Evolutionary conservation across 1,140 invertebrate genomes (phyloP).

Genomic region (Cherax destructor): DNA sequence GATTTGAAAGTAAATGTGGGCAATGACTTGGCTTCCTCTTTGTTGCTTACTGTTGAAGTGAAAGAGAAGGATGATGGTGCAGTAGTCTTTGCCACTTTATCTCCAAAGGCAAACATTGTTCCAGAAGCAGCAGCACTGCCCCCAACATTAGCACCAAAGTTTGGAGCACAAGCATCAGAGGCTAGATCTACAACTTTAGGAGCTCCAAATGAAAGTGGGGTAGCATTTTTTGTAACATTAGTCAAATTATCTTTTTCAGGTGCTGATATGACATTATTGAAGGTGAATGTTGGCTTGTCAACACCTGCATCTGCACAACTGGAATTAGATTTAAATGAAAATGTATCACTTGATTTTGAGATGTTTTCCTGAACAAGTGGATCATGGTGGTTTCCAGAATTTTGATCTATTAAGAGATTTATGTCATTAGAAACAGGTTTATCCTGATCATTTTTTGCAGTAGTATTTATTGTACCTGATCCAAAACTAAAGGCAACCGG

Average conservation of each 20-base stretch:
- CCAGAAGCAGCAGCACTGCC: slow-evolving; percentile 5
- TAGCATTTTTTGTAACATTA: neutral
- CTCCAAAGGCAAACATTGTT: slow-evolving; percentile 38
- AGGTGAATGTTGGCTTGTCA: slow-evolving; percentile 18
- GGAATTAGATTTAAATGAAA: slow-evolving; percentile 14
- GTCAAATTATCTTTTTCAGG: neutral
- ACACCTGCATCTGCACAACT: neutral
- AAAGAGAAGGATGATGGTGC: slow-evolving; percentile 38
- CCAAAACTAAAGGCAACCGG: slow-evolving; percentile 45
- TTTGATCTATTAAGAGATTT: slow-evolving; percentile 10
- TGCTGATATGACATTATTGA: slow-evolving; percentile 34
- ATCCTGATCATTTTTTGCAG: slow-evolving; percentile 13
- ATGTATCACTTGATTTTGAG: slow-evolving; percentile 17
- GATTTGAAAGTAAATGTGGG: slow-evolving; percentile 18
- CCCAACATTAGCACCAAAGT: slow-evolving; percentile 18
- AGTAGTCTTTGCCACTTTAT: slow-evolving; percentile 21
- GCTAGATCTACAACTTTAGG: neutral
- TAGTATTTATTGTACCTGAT: slow-evolving; percentile 16
- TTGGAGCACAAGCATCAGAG: too few species aligned
- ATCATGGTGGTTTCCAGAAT: slow-evolving; percentile 25
- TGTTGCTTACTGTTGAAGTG: neutral
- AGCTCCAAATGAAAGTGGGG: slow-evolving; percentile 1
- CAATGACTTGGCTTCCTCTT: slow-evolving; percentile 29
- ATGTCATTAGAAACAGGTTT: slow-evolving; percentile 12
- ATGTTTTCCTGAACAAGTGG: slow-evolving; percentile 7